Base-by-base conservation (phyloP, 2,888 invertebrate genomes). In the Sarcophaga subvicina region DNA sequence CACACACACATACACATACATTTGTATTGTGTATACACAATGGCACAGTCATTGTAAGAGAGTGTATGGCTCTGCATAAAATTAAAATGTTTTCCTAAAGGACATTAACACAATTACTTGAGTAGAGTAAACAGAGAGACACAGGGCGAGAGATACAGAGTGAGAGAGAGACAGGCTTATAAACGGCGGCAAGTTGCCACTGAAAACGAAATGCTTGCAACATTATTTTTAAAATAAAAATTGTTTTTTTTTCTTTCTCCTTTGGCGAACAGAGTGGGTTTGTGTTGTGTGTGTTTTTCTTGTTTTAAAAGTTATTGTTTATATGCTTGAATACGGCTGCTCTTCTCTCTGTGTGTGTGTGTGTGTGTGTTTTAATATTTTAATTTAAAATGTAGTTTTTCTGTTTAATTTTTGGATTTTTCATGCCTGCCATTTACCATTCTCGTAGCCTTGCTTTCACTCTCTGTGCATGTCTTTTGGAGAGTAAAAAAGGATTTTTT, bases 51-150 rank as follows among this genome's bases (percentile, higher is more conserved):
- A 11, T 45, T n/a, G 17, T 20, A 67, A 66, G 66, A 66, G n/a
- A 20, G 6, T 70, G 47, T 64, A 25, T 66, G 75, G 63, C 66
- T 82, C 79, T 82, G 81, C 81, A 81, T 69, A 75, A 79, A 82
- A 82, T 81, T 70, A 82, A 85, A 85, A 75, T 82, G 75, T 85
- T 84, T 70, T 82, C 82, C 82, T 79, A 66, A 69, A 75, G 85
- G 78, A 76, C 81, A 71, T 70, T 78, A 85, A 85, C 59, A 77
- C 81, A 77, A 78, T 73, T 63, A 73, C 72, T 71, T 63, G 49
- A 54, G 78, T 62, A 22, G n/a, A 37, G 37, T 37, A 37, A 37
- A 37, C 17, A 20, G 17, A 27, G 20, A 12, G 8, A 25, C 14
- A 6, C 2, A 37, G 0, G 4, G 3, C 27, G n/a, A 27, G 5